These are phyloP conservation scores for Tamandua tetradactyla DNA, from an alignment of 2,797 vertebrate genomes.

Conservation along the genomic window DNA sequence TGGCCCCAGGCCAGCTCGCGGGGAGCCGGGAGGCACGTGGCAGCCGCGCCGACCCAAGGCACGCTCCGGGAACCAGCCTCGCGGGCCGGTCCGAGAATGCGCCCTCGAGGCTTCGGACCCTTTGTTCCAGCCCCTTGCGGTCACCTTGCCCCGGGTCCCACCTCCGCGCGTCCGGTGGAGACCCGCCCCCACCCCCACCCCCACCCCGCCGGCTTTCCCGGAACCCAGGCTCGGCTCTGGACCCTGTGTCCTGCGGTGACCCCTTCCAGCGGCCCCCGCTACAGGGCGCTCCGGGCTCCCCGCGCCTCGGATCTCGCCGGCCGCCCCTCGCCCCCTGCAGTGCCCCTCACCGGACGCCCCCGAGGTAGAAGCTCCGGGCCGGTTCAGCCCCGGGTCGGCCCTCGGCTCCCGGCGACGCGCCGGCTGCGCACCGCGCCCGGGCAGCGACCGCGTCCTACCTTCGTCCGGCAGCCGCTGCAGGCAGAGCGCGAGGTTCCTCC, in stretches of 20 bases:
- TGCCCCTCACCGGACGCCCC: neutral
- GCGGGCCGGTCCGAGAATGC: neutral
- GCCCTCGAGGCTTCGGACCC: neutral
- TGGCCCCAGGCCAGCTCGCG: neutral
- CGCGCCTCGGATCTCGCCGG: neutral
- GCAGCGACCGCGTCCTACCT: conserved; percentile 86
- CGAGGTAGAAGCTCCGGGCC: neutral
- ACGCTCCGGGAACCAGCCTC: neutral
- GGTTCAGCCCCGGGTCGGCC: neutral
- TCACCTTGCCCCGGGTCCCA: neutral
- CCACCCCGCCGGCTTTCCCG: neutral
- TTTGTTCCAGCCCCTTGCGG: neutral
- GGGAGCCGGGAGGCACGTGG: conserved; percentile 57
- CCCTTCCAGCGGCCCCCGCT: neutral
- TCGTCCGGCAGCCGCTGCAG: conserved; percentile 95
- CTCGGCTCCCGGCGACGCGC: neutral
- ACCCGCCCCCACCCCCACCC: neutral
- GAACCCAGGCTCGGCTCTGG: neutral
- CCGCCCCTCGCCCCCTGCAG: neutral
- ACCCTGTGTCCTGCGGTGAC: conserved; percentile 52
- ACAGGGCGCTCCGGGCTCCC: neutral
- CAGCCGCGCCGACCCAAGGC: neutral
- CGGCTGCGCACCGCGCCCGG: neutral
- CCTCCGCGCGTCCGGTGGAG: neutral
- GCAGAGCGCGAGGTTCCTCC: conserved; percentile 94